These are phyloP conservation scores for Pachycephus smyrnensis DNA, from an alignment of 2,888 invertebrate species.

Conservation along the genomic window DNA sequence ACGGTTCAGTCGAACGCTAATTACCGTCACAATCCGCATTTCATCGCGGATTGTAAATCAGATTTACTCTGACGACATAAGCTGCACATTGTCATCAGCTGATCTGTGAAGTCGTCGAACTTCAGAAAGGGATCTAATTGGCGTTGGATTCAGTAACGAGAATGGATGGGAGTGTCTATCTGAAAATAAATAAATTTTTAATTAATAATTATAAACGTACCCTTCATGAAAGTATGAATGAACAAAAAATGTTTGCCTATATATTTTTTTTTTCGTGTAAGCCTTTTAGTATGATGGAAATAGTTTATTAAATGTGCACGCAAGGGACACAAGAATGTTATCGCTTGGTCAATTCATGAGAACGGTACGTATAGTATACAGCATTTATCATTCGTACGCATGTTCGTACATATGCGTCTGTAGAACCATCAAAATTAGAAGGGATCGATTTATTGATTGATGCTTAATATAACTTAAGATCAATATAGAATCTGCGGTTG, in stretches of 20 bases:
- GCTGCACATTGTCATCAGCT: constrained; percentile 68
- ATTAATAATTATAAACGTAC: constrained; percentile 9
- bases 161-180: constrained; percentile 69
- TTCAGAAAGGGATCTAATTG: constrained; percentile 70
- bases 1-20: neutral
- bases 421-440: neutral
- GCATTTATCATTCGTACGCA: neutral
- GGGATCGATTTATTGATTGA: neutral
- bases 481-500: neutral
- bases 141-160: constrained; percentile 69
- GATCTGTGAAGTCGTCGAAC: constrained; percentile 67
- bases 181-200: constrained; percentile 37
- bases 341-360: neutral
- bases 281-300: neutral
- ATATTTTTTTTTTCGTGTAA: neutral
- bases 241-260: too few species aligned
- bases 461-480: neutral
- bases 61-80: constrained; percentile 67
- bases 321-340: neutral
- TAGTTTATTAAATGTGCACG: neutral
- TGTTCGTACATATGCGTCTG: neutral
- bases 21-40: neutral
- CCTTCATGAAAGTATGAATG: neutral
- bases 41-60: neutral
- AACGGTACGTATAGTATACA: neutral